phyloP scores from a whole-genome alignment of 2,797 vertebrate species.

The Odontamblyopus rebecca region DNA sequence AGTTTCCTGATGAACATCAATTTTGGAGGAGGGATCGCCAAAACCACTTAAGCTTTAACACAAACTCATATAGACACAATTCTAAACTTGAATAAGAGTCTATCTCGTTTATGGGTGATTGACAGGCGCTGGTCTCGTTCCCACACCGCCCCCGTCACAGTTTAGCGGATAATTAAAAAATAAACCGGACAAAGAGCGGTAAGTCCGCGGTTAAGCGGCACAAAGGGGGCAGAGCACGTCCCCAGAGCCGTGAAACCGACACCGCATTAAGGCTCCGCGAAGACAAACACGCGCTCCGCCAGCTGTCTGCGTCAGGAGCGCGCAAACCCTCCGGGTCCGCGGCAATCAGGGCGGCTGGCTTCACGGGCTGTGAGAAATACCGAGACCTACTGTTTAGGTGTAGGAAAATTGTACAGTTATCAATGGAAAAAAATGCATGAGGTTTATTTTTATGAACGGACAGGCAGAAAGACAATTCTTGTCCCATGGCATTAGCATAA shows the following conservation, averaged over 20 bases:
- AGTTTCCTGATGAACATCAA: background rate
- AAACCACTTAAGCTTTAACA: background rate
- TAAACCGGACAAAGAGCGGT: conserved; percentile 73
- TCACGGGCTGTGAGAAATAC: conserved; percentile 26
- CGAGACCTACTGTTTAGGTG: background rate
- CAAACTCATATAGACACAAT: background rate
- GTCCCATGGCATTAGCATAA: too few species aligned
- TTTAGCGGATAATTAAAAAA: conserved; percentile 87
- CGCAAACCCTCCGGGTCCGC: conserved; percentile 18
- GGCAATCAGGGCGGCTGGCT: conserved; percentile 29
- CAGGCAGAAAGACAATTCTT: background rate
- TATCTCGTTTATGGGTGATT: conserved; percentile 67
- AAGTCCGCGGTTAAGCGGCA: conserved; percentile 71
- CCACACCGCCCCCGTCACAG: conserved; percentile 72
- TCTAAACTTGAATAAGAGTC: background rate
- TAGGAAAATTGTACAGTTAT: background rate
- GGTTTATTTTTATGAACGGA: background rate
- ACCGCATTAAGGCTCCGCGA: conserved; percentile 64
- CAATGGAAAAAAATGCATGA: background rate
- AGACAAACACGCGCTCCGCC: conserved; percentile 66
- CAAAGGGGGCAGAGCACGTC: conserved; percentile 67
- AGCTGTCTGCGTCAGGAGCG: conserved; percentile 67
- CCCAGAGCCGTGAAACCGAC: conserved; percentile 75
- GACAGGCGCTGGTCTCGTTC: conserved; percentile 70
- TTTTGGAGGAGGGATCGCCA: background rate